Percentiles rank a stretch among this genome's conserved stretches.
Evolutionary conservation across 64 coral and sea anemone species (phyloP).

Genomic region (Dendronephthya gigantea): DNA sequence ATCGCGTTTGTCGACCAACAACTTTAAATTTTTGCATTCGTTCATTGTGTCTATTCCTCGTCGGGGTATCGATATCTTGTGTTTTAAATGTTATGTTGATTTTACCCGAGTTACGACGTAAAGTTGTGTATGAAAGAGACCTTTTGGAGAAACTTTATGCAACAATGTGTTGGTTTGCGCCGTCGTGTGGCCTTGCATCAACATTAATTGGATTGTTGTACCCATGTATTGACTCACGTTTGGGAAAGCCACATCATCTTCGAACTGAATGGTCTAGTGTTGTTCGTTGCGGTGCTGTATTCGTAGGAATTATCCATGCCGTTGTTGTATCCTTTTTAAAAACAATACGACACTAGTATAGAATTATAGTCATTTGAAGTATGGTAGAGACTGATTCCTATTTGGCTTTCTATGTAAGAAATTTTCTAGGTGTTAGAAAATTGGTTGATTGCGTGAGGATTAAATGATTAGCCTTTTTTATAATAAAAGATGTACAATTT

Average conservation of each 20-base stretch:
- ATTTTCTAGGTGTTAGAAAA: too few species aligned
- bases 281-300: constrained; percentile 1
- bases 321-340: constrained; percentile 1
- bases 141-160: constrained; percentile 11
- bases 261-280: constrained; percentile 15
- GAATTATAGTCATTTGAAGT: background rate
- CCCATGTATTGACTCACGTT: background rate
- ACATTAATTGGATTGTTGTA: background rate
- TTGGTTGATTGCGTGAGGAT: too few species aligned
- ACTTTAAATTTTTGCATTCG: constrained; percentile 2
- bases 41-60: background rate
- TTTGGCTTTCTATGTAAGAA: too few species aligned
- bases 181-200: background rate
- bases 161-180: background rate
- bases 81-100: constrained; percentile 13
- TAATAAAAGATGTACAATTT: too few species aligned
- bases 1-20: background rate
- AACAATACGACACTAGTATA: too few species aligned
- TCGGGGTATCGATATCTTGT: background rate
- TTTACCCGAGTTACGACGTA: background rate
- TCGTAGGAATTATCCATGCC: background rate
- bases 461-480: too few species aligned
- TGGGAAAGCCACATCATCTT: constrained; percentile 1
- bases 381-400: too few species aligned
- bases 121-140: constrained; percentile 15